Percentiles rank a stretch among this genome's conserved stretches.
phyloP scores from a whole-genome alignment of 2,113 vertebrate genomes.

The Tetrax tetrax region DNA sequence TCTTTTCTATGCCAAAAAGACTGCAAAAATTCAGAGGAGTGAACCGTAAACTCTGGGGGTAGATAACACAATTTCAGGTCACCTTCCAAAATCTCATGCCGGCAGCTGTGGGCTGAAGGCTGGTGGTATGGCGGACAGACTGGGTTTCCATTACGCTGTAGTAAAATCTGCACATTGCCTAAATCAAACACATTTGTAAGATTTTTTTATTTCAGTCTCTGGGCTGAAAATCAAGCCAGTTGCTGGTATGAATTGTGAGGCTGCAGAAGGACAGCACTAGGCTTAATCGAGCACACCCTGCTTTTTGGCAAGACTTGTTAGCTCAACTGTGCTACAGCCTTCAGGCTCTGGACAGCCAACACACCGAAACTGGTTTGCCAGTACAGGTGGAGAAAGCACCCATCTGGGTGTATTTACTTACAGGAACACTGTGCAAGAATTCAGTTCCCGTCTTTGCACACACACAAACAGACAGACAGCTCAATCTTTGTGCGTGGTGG shows the following conservation, averaged over 20 bases:
- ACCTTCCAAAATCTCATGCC: not conserved
- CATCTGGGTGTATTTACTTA: not conserved
- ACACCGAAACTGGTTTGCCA: not conserved
- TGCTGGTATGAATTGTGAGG: not conserved
- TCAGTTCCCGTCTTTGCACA: not conserved
- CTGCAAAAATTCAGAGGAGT: not conserved
- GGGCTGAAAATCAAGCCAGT: not conserved
- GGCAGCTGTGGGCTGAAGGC: not conserved
- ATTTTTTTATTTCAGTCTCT: not conserved
- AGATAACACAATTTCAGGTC: not conserved
- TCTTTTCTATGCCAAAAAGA: not conserved
- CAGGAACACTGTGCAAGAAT: not conserved
- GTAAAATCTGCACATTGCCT: not conserved
- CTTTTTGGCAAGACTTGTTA: not conserved
- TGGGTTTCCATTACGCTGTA: not conserved
- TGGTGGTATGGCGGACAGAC: not conserved
- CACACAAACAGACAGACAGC: too few species aligned
- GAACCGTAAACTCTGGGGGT: not conserved
- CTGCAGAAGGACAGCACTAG: not conserved
- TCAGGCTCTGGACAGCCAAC: accelerated
- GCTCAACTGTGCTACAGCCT: not conserved
- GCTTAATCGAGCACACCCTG: not conserved
- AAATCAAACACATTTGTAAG: not conserved
- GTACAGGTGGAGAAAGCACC: not conserved
- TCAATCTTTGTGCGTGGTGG: not conserved